Conservation (phyloP, 1,140 invertebrate species). For the Brachionus plicatilis region DNA sequence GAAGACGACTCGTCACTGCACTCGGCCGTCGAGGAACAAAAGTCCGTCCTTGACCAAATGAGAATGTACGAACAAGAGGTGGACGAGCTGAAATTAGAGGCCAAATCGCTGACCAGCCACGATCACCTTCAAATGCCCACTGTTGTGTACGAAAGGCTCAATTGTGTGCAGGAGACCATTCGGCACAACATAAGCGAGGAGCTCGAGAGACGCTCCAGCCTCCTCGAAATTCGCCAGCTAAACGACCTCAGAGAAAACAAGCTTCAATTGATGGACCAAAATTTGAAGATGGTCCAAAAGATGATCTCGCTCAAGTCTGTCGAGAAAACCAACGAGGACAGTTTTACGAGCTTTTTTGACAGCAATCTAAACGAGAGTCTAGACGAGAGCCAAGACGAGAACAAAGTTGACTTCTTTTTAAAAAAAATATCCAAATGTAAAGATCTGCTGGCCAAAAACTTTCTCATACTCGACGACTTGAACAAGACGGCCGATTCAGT, state of each 20-base stretch:
- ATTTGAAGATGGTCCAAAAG: neutral
- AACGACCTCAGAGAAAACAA: neutral
- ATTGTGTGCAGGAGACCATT: conserved; percentile 32
- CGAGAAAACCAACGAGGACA: neutral
- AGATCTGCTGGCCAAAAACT: neutral
- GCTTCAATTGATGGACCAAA: neutral
- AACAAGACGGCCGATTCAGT: neutral
- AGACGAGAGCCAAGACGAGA: neutral
- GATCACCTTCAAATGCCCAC: neutral
- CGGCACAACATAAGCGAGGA: conserved; percentile 10
- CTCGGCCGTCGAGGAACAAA: conserved; percentile 27
- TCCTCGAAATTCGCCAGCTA: neutral
- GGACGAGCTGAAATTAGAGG: neutral
- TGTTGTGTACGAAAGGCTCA: neutral
- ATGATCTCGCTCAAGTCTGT: neutral
- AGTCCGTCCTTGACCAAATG: conserved; percentile 12
- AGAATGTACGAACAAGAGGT: conserved; percentile 19
- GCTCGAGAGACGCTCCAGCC: conserved; percentile 13
- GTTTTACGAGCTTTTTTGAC: conserved; percentile 14
- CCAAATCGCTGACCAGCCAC: neutral
- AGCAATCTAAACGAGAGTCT: neutral
- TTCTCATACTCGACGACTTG: neutral
- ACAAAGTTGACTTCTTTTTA: neutral
- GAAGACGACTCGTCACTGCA: conserved; percentile 32
- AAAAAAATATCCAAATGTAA: conserved; percentile 11